These are phyloP conservation scores for Tenthredo notha DNA, from an alignment of 2,888 invertebrate genomes.

Conservation along the genomic window DNA sequence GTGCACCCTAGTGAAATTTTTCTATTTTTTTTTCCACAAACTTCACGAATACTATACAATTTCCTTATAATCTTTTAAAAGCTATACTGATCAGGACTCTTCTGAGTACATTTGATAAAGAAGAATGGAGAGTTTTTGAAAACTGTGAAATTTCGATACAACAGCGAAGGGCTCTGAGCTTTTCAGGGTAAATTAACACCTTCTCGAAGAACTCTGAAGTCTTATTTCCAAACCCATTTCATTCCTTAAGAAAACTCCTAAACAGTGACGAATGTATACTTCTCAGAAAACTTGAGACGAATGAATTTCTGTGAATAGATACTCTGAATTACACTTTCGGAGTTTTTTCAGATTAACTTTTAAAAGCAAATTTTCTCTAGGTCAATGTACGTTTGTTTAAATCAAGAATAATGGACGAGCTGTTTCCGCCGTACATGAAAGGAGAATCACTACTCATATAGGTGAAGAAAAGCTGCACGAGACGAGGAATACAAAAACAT, in stretches of 20 bases:
- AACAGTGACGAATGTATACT: neutral
- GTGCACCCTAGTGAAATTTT: neutral
- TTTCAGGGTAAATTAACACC: neutral
- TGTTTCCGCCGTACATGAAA: neutral
- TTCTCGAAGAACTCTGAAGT: neutral
- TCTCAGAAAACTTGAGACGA: neutral
- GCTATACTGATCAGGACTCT: neutral
- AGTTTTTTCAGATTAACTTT: neutral
- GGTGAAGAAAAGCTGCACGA: neutral
- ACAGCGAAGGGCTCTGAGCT: neutral
- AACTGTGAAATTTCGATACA: neutral
- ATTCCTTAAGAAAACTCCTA: neutral
- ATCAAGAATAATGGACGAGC: neutral
- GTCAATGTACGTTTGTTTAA: neutral
- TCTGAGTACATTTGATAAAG: neutral
- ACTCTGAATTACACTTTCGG: neutral
- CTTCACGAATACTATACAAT: neutral
- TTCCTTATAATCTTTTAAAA: neutral
- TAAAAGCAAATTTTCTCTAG: neutral
- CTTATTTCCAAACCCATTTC: neutral
- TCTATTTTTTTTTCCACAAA: neutral
- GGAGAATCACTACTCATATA: neutral
- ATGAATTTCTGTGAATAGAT: neutral
- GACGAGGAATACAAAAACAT: neutral
- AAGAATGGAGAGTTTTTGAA: neutral